Evolutionary conservation across 2,888 invertebrate genomes (phyloP).

Genomic region (Perizoma flavofasciatum): DNA sequence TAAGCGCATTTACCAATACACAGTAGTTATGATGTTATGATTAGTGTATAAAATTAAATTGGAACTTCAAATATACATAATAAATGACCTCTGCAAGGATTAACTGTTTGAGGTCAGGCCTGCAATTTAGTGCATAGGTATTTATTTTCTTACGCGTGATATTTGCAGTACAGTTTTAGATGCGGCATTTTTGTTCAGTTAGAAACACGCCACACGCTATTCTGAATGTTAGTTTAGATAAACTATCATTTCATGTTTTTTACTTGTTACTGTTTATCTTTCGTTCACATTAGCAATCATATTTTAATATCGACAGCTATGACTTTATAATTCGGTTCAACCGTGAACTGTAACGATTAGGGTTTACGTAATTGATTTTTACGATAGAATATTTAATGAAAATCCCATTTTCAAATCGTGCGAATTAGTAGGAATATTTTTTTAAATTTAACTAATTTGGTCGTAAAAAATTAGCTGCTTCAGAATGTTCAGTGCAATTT

Average conservation of each 20-base stretch:
- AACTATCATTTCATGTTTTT: no score
- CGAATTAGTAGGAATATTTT: neutral
- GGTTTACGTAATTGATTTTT: conserved; percentile 1
- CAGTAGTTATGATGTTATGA: conserved; percentile 12
- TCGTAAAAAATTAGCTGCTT: no score
- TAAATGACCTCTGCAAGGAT: conserved; percentile 48
- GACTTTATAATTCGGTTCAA: conserved; percentile 9
- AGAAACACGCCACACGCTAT: no score
- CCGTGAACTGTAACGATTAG: conserved; percentile 10
- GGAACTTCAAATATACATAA: conserved; percentile 50
- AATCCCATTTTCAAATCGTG: neutral
- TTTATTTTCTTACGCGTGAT: neutral
- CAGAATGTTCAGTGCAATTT: no score
- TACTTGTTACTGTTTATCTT: neutral
- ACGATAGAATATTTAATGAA: neutral
- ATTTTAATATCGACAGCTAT: conserved; percentile 1
- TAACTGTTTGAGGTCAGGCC: conserved; percentile 52
- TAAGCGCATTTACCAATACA: conserved; percentile 8
- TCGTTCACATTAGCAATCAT: neutral
- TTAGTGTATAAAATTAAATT: conserved; percentile 52
- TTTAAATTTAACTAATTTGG: no score
- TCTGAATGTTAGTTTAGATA: no score
- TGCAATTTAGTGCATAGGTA: conserved; percentile 41
- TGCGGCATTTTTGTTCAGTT: no score
- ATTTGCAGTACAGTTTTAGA: neutral